Conservation (phyloP, 23 tunicate species). For the Styela plicata region DNA sequence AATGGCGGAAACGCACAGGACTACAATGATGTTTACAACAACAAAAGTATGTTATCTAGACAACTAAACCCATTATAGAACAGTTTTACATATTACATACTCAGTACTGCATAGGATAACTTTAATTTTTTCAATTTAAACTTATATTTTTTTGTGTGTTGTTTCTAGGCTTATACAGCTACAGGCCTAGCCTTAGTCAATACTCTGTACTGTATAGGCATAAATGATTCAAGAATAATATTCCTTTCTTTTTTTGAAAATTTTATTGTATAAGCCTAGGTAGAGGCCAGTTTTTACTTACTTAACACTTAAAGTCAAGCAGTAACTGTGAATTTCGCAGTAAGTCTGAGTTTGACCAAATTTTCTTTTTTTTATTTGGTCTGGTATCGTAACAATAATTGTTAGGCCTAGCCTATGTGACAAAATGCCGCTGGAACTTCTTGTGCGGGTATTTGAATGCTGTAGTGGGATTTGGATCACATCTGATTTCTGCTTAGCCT, state of each 20-base stretch:
- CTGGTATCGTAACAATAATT: background rate
- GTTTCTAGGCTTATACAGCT: background rate
- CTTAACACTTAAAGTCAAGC: no score
- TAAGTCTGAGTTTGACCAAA: no score
- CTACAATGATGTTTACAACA: background rate
- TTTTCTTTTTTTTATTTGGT: no score
- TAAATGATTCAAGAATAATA: no score
- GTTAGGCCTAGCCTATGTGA: background rate
- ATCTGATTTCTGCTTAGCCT: background rate
- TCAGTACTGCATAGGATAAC: no score
- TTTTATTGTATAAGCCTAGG: no score
- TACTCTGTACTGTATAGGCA: background rate
- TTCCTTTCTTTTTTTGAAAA: no score
- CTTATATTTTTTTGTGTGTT: background rate
- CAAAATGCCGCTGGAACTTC: background rate
- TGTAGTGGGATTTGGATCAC: background rate
- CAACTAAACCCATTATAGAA: background rate
- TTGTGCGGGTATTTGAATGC: background rate
- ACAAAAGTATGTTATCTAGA: background rate
- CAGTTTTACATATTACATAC: background rate
- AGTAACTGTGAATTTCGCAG: no score
- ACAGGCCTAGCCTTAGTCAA: no score
- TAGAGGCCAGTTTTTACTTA: no score
- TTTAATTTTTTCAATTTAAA: no score
- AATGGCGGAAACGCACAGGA: background rate